phyloP scores from a whole-genome alignment of 2,888 invertebrate species.

The Apoderus coryli region DNA sequence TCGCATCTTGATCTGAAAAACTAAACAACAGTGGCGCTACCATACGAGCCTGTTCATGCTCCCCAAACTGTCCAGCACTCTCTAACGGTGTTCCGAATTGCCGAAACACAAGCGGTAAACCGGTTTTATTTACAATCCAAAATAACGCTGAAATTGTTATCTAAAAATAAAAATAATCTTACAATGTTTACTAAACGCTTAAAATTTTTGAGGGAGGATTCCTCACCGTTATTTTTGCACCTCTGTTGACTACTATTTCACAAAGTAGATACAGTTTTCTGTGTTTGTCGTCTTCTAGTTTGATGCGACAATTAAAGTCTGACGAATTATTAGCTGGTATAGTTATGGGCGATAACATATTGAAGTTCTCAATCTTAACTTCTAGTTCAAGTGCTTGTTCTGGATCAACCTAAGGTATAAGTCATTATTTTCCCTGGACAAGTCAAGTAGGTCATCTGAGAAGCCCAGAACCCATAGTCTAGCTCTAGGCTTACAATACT shows the following conservation, averaged over 20 bases:
- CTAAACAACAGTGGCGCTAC: conserved; percentile 87
- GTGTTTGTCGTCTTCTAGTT: conserved; percentile 57
- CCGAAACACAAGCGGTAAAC: conserved; percentile 85
- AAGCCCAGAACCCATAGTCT: too few relatives aligned
- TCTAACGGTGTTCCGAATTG: conserved; percentile 69
- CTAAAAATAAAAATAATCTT: too few relatives aligned
- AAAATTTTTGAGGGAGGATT: too few relatives aligned
- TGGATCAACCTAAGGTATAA: conserved; percentile 45
- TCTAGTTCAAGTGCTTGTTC: conserved; percentile 58
- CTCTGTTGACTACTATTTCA: conserved; percentile 27
- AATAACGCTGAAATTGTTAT: conserved; percentile 71
- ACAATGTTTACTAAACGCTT: too few relatives aligned
- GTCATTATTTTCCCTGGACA: conserved; percentile 2
- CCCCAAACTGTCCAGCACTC: conserved; percentile 83
- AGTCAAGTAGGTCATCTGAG: neutral
- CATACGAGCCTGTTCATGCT: conserved; percentile 89
- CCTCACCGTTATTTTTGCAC: conserved; percentile 28
- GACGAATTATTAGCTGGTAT: conserved; percentile 24
- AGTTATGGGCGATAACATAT: conserved; percentile 23
- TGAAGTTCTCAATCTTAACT: conserved; percentile 74
- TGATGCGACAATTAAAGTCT: conserved; percentile 35
- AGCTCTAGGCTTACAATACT: conserved; percentile 15
- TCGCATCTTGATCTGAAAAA: conserved; percentile 79
- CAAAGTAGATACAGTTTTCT: conserved; percentile 64
- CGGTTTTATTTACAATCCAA: conserved; percentile 94